Evolutionary conservation across 2,797 vertebrate species (phyloP), one percentile per base, ranked within the genome.

Genomic region (Tenualosa ilisha): DNA sequence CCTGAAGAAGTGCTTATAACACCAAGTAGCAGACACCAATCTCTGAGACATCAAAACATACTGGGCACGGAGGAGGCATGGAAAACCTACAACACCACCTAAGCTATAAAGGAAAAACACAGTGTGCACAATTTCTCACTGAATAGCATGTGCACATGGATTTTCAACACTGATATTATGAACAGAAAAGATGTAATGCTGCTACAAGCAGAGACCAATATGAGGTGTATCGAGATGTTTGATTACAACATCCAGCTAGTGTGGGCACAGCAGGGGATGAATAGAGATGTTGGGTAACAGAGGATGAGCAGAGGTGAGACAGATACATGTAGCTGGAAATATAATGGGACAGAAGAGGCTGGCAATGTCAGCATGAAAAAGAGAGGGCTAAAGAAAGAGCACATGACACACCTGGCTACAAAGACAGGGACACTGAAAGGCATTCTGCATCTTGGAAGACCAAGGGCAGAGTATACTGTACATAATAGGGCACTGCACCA

Each of bases 381-480:
- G 4, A 46, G 15, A 40, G 31, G 4, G 20, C 20, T 40, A 46
- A 46, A 46, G 31, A 75, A 9, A 46, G 40, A 17, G 7, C 20
- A 24, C 72, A 79, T 43, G 40, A 43, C 72, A 79, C 72, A 46
- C 31, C 68, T 40, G 68, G 68, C 15, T 79, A 46, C 40, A 79
- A 79, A 79, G 72, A 79, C 37, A 43, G 46, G n/a, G 75, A 43
- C 72, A 46, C 2, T 46, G 72, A 72, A 20, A 43, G 72, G 43
- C 40, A 46, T 17, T 79, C 20, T 79, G 20, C 40, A 79, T 79
- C 40, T 46, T 79, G 72, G 72, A 40, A 79, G 37, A 79, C 17
- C 72, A 79, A 79, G 72, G 72, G 17, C 72, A 46, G 17, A 79
- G 72, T 79, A 46, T 79, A 20, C 40, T 79, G 43, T 79, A 8